phyloP scores from a whole-genome alignment of 2,797 vertebrate species.

The Rhinoraja longicauda region DNA sequence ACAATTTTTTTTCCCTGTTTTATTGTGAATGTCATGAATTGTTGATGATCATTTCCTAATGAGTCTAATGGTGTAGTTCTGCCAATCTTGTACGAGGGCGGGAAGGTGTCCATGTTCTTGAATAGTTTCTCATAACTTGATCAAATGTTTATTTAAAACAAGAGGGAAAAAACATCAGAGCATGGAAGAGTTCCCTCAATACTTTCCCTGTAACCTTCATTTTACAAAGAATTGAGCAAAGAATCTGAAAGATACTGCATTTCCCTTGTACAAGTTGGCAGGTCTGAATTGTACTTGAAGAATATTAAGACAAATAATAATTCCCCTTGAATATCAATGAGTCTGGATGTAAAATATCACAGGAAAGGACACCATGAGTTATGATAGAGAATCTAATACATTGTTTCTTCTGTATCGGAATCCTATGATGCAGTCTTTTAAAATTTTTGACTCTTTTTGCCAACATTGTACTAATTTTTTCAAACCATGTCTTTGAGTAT shows the following conservation, averaged over 20 bases:
- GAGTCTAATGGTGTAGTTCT: neutral
- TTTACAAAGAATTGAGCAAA: too few relatives aligned
- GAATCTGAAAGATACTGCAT: neutral
- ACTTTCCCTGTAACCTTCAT: too few relatives aligned
- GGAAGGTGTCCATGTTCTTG: neutral
- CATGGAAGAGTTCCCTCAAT: too few relatives aligned
- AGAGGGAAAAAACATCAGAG: too few relatives aligned
- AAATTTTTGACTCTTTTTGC: neutral
- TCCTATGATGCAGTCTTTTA: neutral
- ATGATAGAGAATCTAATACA: neutral
- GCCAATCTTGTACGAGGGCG: neutral
- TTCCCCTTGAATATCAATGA: neutral
- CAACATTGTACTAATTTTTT: neutral
- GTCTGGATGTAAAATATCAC: too few relatives aligned
- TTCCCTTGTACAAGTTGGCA: neutral
- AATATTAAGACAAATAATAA: slow-evolving; percentile 5
- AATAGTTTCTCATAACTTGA: neutral
- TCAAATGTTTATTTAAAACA: neutral
- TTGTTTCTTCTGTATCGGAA: neutral
- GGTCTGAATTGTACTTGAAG: neutral
- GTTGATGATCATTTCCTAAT: neutral
- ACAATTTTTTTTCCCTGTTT: neutral
- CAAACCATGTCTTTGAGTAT: neutral
- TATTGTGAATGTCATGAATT: neutral
- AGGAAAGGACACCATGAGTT: too few relatives aligned